Percentiles rank a stretch among this genome's conserved stretches.
These are phyloP conservation scores for Muscidifurax raptorellus DNA, from an alignment of 1,140 invertebrate species.

Conservation along the genomic window DNA sequence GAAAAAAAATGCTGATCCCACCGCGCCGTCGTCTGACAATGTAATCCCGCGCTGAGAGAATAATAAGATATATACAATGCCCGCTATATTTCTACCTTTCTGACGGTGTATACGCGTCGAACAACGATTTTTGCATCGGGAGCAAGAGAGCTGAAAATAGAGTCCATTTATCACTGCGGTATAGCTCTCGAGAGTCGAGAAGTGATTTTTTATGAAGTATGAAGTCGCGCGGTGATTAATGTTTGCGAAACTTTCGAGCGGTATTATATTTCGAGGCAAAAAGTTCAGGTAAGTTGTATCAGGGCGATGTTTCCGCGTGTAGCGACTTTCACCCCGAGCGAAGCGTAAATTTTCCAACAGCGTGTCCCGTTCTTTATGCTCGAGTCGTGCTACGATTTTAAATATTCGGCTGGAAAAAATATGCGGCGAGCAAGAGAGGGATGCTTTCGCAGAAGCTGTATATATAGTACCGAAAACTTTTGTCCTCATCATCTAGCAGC, in stretches of 20 bases:
- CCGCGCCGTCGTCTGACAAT: too few species aligned
- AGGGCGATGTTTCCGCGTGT: not conserved
- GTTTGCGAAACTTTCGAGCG: not conserved
- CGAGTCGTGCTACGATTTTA: slow-evolving; percentile 2
- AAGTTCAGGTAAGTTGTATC: not conserved
- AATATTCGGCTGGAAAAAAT: not conserved
- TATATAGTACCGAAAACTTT: not conserved
- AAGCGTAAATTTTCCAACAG: not conserved
- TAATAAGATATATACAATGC: too few species aligned
- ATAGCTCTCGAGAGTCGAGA: not conserved
- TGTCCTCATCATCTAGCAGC: not conserved
- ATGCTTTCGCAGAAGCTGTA: too few species aligned
- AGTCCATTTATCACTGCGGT: not conserved
- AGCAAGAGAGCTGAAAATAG: too few species aligned
- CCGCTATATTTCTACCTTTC: too few species aligned
- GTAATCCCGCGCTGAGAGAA: too few species aligned
- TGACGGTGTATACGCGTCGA: too few species aligned
- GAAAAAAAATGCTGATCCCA: not conserved
- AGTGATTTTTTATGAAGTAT: not conserved
- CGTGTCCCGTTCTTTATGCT: not conserved
- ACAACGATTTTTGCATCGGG: too few species aligned
- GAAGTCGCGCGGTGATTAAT: not conserved
- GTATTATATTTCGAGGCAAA: not conserved
- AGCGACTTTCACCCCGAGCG: not conserved
- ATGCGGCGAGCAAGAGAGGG: not conserved